Conservation (phyloP, 2,797 vertebrate genomes). For the Eidolon dupreanum region DNA sequence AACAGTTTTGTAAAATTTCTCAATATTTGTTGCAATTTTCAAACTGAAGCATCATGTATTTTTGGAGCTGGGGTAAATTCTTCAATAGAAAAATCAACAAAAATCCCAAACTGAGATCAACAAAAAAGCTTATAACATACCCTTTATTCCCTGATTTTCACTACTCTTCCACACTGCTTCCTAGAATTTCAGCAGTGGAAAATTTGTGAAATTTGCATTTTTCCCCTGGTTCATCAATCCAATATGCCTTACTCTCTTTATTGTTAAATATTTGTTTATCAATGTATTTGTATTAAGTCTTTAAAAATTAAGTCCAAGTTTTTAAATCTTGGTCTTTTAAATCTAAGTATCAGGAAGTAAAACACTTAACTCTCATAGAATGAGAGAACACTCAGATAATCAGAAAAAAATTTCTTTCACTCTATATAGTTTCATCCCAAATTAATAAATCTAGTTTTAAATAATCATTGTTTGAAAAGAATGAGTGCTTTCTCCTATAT, state of each 20-base stretch:
- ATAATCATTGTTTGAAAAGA: constrained; percentile 1
- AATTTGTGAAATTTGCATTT: neutral
- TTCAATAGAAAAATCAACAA: neutral
- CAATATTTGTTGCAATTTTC: neutral
- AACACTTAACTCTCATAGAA: neutral
- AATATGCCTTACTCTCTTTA: neutral
- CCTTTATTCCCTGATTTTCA: neutral
- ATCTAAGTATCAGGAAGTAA: neutral
- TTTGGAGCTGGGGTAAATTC: neutral
- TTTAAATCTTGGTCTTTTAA: neutral
- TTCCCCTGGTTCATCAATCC: neutral
- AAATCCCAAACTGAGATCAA: neutral
- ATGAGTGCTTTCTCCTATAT: neutral
- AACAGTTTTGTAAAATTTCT: neutral
- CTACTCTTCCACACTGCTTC: neutral
- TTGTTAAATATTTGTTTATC: constrained; percentile 6
- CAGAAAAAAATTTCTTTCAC: neutral
- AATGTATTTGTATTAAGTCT: neutral
- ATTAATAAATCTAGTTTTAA: neutral
- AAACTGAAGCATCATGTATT: neutral
- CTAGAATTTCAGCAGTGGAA: neutral
- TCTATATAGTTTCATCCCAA: neutral
- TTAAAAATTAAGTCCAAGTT: neutral
- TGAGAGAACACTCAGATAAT: neutral
- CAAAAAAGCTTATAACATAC: neutral